Percentiles rank a stretch among this genome's conserved stretches.
phyloP scores from a whole-genome alignment of 2,888 invertebrate species.

The Embidobia sp. region DNA sequence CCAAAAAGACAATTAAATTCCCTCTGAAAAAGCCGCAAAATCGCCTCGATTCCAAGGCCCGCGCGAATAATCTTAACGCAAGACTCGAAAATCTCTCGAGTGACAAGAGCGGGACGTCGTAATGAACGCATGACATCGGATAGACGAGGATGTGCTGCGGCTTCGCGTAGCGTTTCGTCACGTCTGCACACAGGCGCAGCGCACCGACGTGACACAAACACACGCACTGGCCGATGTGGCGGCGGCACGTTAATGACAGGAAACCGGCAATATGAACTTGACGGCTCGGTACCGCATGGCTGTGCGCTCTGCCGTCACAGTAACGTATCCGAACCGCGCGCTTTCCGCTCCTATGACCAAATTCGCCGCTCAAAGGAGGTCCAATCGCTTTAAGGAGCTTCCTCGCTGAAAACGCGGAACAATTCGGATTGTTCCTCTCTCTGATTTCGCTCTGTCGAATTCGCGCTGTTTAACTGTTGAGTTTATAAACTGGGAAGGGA shows the following conservation, averaged over 20 bases:
- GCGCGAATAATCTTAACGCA: conserved; percentile 30
- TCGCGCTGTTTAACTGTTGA: no score
- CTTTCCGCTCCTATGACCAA: neutral
- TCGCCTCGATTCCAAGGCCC: conserved; percentile 28
- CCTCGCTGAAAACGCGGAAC: no score
- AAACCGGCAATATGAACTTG: conserved; percentile 81
- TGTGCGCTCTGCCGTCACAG: conserved; percentile 68
- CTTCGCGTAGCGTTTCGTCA: conserved; percentile 55
- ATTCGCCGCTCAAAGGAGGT: no score
- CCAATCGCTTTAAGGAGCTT: no score
- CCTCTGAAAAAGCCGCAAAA: no score
- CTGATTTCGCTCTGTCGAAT: no score
- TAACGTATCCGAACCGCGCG: conserved; percentile 71
- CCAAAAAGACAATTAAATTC: no score
- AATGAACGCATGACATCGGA: conserved; percentile 35
- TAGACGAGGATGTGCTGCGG: conserved; percentile 53
- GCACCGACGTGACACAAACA: neutral
- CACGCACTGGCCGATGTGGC: conserved; percentile 67
- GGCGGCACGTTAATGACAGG: conserved; percentile 80
- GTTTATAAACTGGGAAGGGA: no score
- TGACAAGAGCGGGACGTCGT: conserved; percentile 45
- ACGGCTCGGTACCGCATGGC: conserved; percentile 78
- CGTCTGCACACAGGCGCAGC: conserved; percentile 52
- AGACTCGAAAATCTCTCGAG: conserved; percentile 39
- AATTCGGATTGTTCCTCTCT: no score